phyloP scores from a whole-genome alignment of 2,797 vertebrate genomes.

The Sebastes jordani region DNA sequence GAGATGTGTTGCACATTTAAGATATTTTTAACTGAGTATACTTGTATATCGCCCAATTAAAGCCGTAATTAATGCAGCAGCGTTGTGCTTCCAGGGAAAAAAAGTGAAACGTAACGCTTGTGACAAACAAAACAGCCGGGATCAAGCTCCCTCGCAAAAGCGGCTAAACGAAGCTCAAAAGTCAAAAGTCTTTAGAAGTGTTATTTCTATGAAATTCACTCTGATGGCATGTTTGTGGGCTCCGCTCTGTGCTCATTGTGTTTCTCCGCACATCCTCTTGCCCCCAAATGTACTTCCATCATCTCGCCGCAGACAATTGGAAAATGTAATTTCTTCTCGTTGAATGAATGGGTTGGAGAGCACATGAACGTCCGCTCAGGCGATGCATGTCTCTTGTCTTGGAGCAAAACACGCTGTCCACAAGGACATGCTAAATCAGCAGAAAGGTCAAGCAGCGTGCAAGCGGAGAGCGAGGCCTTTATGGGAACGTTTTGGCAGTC shows the following conservation, averaged over 20 bases:
- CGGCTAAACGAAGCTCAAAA: neutral
- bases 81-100: slow-evolving; percentile 52
- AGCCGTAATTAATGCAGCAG: slow-evolving; percentile 67
- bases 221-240: slow-evolving; percentile 36
- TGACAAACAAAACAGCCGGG: slow-evolving; percentile 47
- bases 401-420: slow-evolving; percentile 35
- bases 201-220: slow-evolving; percentile 38
- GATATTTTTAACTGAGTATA: slow-evolving; percentile 71
- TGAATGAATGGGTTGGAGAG: slow-evolving; percentile 56
- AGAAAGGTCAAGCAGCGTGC: slow-evolving; percentile 56
- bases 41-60: slow-evolving; percentile 71
- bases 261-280: slow-evolving; percentile 32
- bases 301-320: slow-evolving; percentile 53
- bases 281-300: slow-evolving; percentile 40
- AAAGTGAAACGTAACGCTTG: slow-evolving; percentile 18
- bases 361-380: slow-evolving; percentile 35
- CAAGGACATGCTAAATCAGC: slow-evolving; percentile 66
- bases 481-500: slow-evolving; percentile 26
- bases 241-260: slow-evolving; percentile 26
- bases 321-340: slow-evolving; percentile 68
- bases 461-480: slow-evolving; percentile 21
- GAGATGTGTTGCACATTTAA: slow-evolving; percentile 67
- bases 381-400: slow-evolving; percentile 48
- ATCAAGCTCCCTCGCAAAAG: neutral
- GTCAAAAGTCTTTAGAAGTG: slow-evolving; percentile 43